Conservation (phyloP, 2,113 vertebrate genomes). For the Salvelinus fontinalis region DNA sequence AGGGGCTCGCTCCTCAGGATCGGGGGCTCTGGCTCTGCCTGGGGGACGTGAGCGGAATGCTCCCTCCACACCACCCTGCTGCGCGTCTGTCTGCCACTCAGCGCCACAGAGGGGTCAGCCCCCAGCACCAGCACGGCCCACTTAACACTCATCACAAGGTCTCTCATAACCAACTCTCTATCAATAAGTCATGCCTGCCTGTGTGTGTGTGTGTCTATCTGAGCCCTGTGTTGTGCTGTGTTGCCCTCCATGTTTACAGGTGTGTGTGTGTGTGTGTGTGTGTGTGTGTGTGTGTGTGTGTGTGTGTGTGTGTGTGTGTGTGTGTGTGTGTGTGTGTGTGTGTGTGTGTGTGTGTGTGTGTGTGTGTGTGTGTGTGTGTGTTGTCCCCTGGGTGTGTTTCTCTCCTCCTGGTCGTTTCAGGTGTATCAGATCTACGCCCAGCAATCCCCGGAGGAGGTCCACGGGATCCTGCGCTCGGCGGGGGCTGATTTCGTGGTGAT, state of each 20-base stretch:
- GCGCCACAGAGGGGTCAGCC: no score
- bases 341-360: slow-evolving; percentile 14
- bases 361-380: neutral
- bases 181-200: neutral
- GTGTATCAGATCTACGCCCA: slow-evolving; percentile 95
- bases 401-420: slow-evolving; percentile 60
- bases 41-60: neutral
- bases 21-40: neutral
- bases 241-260: neutral
- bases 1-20: neutral
- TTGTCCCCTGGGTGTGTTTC: neutral
- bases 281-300: slow-evolving; percentile 6
- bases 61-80: neutral
- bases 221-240: neutral
- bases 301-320: neutral
- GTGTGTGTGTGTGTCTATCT: slow-evolving; percentile 14
- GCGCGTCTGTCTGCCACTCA: no score
- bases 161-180: no score
- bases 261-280: slow-evolving; percentile 3
- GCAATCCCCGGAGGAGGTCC: slow-evolving; percentile 81
- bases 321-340: slow-evolving; percentile 16
- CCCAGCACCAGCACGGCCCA: no score
- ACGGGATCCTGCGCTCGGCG: slow-evolving; percentile 77
- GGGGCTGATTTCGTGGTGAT: slow-evolving; percentile 90
- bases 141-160: no score